These are phyloP conservation scores for Diloba caeruleocephala DNA, from an alignment of 2,888 invertebrate species.

Conservation along the genomic window DNA sequence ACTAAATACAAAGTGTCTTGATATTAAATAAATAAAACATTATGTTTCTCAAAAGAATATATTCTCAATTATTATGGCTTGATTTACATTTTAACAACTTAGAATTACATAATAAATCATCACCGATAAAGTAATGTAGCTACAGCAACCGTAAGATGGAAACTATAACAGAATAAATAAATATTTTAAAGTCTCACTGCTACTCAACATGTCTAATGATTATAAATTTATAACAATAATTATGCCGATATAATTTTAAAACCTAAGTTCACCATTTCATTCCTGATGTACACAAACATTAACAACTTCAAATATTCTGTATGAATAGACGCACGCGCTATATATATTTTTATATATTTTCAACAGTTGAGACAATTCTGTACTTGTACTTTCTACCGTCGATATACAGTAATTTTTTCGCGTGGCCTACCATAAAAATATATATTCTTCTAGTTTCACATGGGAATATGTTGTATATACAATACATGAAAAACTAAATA, in stretches of 20 bases:
- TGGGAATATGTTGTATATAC: conserved; percentile 68
- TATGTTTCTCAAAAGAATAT: conserved; percentile 86
- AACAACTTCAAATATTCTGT: conserved; percentile 71
- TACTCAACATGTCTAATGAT: conserved; percentile 87
- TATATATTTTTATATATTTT: conserved; percentile 32
- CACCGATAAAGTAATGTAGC: conserved; percentile 86
- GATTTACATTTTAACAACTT: conserved; percentile 89
- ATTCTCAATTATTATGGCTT: conserved; percentile 89
- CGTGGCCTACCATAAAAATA: conserved; percentile 70
- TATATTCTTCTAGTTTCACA: conserved; percentile 71
- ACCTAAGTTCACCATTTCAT: conserved; percentile 70
- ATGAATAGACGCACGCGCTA: conserved; percentile 59
- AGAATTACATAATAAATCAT: conserved; percentile 88
- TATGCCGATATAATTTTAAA: conserved; percentile 83
- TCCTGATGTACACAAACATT: conserved; percentile 75
- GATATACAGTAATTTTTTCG: conserved; percentile 53
- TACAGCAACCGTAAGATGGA: conserved; percentile 82
- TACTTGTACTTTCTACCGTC: conserved; percentile 51
- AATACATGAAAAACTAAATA: conserved; percentile 63
- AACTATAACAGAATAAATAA: conserved; percentile 86
- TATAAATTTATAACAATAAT: conserved; percentile 87
- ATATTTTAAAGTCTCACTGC: conserved; percentile 83
- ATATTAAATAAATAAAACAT: conserved; percentile 50
- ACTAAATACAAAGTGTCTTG: conserved; percentile 3
- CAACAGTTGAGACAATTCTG: conserved; percentile 46